phyloP scores from a whole-genome alignment of 1,140 invertebrate genomes.

The Littorina saxatilis region DNA sequence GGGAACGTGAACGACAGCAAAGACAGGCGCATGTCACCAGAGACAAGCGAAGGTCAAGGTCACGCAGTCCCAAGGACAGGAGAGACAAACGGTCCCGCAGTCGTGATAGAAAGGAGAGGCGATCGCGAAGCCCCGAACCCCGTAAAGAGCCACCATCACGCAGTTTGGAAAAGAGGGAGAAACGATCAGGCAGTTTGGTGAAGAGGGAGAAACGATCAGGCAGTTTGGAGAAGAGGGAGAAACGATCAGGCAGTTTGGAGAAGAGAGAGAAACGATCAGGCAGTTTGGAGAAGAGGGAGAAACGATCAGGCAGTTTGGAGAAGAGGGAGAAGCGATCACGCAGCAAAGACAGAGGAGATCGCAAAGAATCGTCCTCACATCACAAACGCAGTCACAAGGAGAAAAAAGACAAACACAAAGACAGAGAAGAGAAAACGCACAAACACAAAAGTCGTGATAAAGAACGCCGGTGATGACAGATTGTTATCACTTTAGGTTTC shows the following conservation, averaged over 20 bases:
- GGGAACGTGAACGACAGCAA: constrained; percentile 65
- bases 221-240: constrained; percentile 6
- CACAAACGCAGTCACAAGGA: constrained; percentile 3
- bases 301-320: too few relatives aligned
- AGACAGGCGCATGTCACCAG: constrained; percentile 52
- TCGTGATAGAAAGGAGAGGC: background rate
- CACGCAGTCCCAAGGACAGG: constrained; percentile 2
- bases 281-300: background rate
- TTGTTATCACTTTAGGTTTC: too few relatives aligned
- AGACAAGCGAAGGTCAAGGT: constrained; percentile 17
- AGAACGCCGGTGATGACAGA: background rate
- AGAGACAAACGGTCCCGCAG: background rate
- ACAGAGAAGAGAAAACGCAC: constrained; percentile 7
- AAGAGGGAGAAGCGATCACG: too few relatives aligned
- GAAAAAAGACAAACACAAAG: constrained; percentile 25
- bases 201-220: constrained; percentile 30
- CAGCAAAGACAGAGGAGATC: too few relatives aligned
- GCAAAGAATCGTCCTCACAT: background rate
- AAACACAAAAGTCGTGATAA: constrained; percentile 18
- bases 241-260: background rate
- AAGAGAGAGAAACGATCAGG: background rate
- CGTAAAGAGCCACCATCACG: background rate
- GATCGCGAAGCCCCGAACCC: background rate
- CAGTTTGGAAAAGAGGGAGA: constrained; percentile 1
- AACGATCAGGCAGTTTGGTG: constrained; percentile 6